These are phyloP conservation scores for Prunella strophiata DNA, from an alignment of 2,797 vertebrate species.

Conservation along the genomic window DNA sequence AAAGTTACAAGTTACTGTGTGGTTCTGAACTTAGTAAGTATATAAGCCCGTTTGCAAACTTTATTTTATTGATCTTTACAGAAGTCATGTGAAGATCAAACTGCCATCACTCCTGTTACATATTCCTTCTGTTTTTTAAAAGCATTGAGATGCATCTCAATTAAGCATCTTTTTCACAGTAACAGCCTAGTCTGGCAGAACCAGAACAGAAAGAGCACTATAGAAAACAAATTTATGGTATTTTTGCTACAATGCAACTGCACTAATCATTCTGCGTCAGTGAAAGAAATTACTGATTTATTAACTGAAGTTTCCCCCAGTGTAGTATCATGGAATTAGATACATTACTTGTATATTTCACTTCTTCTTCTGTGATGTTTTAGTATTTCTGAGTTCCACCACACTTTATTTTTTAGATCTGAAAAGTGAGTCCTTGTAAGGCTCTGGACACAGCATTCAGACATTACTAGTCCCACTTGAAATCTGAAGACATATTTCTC, in stretches of 20 bases:
- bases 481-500: background rate
- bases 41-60: background rate
- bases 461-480: background rate
- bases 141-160: background rate
- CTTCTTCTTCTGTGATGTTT: background rate
- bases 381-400: background rate
- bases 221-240: background rate
- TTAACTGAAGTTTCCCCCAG: background rate
- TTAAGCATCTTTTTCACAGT: background rate
- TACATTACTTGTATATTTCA: background rate
- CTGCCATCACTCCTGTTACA: background rate
- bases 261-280: background rate
- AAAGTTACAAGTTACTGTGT: background rate
- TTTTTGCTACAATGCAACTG: background rate
- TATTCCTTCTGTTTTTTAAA: background rate
- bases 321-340: background rate
- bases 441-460: background rate
- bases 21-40: background rate
- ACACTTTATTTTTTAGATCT: background rate
- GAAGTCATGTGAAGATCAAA: background rate
- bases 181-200: background rate
- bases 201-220: background rate
- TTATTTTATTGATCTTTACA: background rate
- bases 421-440: background rate
- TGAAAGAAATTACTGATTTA: background rate